Base-by-base conservation (phyloP, 2,888 invertebrate species). In the Orthonevra nobilis region DNA sequence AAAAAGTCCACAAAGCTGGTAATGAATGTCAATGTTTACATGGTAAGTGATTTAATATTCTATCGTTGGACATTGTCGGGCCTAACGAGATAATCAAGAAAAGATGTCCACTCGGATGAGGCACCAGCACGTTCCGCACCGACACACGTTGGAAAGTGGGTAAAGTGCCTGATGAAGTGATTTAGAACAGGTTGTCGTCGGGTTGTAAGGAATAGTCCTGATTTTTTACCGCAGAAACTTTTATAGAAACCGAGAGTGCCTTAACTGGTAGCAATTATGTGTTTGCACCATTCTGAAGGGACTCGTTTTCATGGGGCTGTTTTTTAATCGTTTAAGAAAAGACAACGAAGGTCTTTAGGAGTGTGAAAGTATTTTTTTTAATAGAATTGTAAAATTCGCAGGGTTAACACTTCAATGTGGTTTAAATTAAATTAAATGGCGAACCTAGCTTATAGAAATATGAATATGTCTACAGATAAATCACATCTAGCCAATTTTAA, bases 21-120 rank as follows among this genome's bases (percentile, higher is more conserved):
- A 82, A 82, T 72, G 79, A 81, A 68, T 74, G 81, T 81, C 81
- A 82, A 82, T 82, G 81, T 82, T 82, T 81, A 81, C 81, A 82
- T 82, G 75, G 73, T 75, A 81, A 68, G 69, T 68, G 81, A 73
- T 77, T 82, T 73, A 81, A 81, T 81, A 81, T 81, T 82, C 81
- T 73, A 63, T 68, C 81, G 81, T 63, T 72, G 63, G 70, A 61
- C 72, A 79, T 82, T 74, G 74, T 60, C 61, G 75, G 60, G 68
- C 61, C 72, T 75, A 69, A 82, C 75, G 81, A 72, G 81, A 79
- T 79, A 79, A 79, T 79, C 79, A 79, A 79, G 73, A 36, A 73
- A 73, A 48, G 56, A 77, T 44, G 73, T 36, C 52, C 38, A 36
- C 34, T 56, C 26, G 36, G 5, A 19, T 40, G 2, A 28, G 19